Base-by-base conservation (phyloP, 1,140 invertebrate species). In the Drosophila sulfurigaster region DNA sequence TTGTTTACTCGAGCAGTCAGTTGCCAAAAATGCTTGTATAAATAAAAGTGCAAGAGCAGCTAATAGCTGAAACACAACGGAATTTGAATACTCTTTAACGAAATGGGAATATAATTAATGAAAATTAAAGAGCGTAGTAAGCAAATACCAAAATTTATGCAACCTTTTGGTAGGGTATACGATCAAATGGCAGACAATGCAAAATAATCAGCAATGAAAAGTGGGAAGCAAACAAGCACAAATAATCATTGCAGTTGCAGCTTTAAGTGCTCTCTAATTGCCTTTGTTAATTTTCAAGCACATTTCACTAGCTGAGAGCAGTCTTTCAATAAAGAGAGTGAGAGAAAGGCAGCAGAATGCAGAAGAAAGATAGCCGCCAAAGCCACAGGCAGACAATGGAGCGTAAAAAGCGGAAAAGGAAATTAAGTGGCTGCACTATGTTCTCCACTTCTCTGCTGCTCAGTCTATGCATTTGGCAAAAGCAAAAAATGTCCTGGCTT, bases 371-470 rank as follows among this genome's bases (percentile, higher is more conserved):
- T 25, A 46, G 67, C 13, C 32, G 15, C 8, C 46, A 74, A 57
- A 73, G 62, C 45, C 56, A 30, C 46, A 65, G 49, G 35, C 63
- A 62, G 67, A 89, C 78, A 88, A 89, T 88, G 85, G 83, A 85
- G 83, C 85, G 85, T 78, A 82, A 80, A 83, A 81, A 65, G 32
- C 69, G 81, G 70, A 89, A 87, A 72, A 78, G 78, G 81, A 85
- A 86, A 83, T 88, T 83, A 89, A 88, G 78, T 78, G 80, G 82
- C 65, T 82, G 82, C 82, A 64, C 56, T 43, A 57, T 65, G 74
- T 38, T 43, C 69, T 63, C 35, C 62, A 49, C 45, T 15, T 54
- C 38, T 16, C 25, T 30, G 13, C 20, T 35, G 7, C 52, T 11
- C 15, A 1, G 25, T 11, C 46, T 20, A 7, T 32, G 20, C 3